Evolutionary conservation across 2,888 invertebrate genomes (phyloP).

Genomic region (Nephrotoma flavescens): DNA sequence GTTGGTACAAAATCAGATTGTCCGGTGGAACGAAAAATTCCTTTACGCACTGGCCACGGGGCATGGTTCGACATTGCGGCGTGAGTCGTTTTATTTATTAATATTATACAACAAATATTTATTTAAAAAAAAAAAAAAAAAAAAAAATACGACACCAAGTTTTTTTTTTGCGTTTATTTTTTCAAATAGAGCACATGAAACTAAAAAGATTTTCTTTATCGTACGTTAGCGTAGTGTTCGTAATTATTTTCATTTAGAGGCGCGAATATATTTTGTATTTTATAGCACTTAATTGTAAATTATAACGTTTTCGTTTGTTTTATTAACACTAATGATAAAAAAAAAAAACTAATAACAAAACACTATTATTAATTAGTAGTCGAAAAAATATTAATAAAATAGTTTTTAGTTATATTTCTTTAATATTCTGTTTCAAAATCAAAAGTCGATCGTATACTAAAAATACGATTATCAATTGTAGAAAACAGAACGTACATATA

Average conservation of each 20-base stretch:
- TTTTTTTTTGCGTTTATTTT: background rate
- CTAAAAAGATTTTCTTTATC: background rate
- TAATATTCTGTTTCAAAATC: background rate
- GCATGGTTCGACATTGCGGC: conserved; percentile 39
- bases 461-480: background rate
- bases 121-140: background rate
- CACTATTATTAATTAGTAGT: background rate
- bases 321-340: background rate
- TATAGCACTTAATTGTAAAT: background rate
- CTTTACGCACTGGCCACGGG: conserved; percentile 60
- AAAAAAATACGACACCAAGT: background rate
- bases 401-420: background rate
- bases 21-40: conserved; percentile 35
- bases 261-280: background rate
- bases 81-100: background rate
- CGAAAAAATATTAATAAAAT: background rate
- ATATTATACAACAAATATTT: background rate
- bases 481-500: background rate
- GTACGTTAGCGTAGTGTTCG: background rate
- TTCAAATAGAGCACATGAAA: background rate
- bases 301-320: background rate
- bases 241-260: background rate
- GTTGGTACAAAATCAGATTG: conserved; percentile 30
- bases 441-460: background rate
- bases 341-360: background rate